Evolutionary conservation across 1,140 invertebrate genomes (phyloP).

Genomic region (Rhagoletis pomonella): DNA sequence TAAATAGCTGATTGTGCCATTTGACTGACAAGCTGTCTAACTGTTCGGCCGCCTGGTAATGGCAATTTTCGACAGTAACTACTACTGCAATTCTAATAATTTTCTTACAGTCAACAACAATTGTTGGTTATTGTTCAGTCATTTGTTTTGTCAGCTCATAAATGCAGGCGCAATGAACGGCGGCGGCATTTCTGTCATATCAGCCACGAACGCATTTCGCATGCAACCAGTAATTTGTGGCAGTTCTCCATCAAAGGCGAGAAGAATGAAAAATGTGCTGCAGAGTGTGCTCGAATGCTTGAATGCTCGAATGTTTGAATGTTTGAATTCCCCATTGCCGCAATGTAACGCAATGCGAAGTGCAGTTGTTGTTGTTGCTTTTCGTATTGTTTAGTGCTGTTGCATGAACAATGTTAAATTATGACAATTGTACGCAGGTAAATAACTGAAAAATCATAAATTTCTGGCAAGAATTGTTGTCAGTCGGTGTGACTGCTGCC

Average conservation of each 20-base stretch:
- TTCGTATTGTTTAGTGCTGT: neutral
- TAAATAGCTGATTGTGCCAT: neutral
- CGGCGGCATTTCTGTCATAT: slow-evolving; percentile 14
- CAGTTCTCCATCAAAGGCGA: slow-evolving; percentile 21
- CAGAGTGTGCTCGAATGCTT: neutral
- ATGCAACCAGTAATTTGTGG: slow-evolving; percentile 49
- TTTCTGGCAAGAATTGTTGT: slow-evolving; percentile 28
- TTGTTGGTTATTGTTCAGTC: neutral
- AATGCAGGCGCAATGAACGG: neutral
- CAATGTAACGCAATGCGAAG: neutral
- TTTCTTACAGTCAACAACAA: neutral
- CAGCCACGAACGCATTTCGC: slow-evolving; percentile 27
- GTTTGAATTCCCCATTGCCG: neutral
- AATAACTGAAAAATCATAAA: slow-evolving; percentile 37
- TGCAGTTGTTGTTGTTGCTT: neutral
- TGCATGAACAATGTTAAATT: slow-evolving; percentile 36
- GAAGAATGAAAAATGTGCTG: slow-evolving; percentile 16
- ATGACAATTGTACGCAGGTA: slow-evolving; percentile 35
- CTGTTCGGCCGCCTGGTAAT: neutral
- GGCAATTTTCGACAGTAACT: slow-evolving; percentile 12
- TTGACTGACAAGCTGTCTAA: neutral
- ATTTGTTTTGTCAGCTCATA: neutral
- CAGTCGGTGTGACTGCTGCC: slow-evolving; percentile 14
- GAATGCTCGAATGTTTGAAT: neutral
- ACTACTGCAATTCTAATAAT: neutral